Percentiles rank a stretch among this genome's conserved stretches.
Evolutionary conservation across 2,797 vertebrate species (phyloP).

Genomic region (Squalus acanthias): DNA sequence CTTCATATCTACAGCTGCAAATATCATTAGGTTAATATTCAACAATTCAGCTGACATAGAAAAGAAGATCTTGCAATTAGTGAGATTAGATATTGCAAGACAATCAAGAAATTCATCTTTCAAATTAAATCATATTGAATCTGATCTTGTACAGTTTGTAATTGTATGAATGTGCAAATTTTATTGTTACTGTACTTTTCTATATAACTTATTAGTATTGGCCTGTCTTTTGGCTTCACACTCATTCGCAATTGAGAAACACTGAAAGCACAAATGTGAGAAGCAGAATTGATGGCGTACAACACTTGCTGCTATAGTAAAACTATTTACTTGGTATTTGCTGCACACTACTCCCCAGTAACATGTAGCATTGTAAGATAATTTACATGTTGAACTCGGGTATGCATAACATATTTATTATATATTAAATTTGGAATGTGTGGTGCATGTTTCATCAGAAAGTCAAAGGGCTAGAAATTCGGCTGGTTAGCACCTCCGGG

Average conservation of each 20-base stretch:
- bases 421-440: no score
- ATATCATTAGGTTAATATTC: background rate
- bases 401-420: background rate
- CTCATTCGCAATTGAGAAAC: background rate
- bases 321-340: background rate
- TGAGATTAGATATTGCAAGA: background rate
- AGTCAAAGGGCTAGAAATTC: no score
- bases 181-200: background rate
- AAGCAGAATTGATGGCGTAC: background rate
- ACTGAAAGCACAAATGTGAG: background rate
- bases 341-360: background rate
- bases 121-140: background rate
- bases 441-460: background rate
- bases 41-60: background rate
- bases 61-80: background rate
- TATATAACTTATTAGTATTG: background rate
- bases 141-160: background rate
- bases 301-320: background rate
- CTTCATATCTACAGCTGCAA: background rate
- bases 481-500: no score
- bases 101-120: background rate
- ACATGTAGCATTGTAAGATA: no score
- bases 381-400: background rate
- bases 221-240: background rate
- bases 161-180: background rate